Conservation (phyloP, 2,888 invertebrate species). For the Athalia cordata region DNA sequence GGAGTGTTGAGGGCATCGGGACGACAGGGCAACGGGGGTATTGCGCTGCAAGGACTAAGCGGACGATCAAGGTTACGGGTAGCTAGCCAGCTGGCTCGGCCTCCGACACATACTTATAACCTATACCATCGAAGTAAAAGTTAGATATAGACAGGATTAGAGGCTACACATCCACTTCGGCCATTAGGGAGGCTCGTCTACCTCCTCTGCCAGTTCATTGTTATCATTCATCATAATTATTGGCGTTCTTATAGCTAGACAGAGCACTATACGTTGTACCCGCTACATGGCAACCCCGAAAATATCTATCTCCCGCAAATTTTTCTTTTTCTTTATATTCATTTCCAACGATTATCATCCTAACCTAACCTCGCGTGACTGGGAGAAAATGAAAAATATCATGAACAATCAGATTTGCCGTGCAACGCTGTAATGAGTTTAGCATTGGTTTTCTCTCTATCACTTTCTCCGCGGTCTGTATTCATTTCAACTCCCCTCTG, state of each 20-base stretch:
- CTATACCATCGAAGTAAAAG: too few species aligned
- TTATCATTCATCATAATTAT: conserved; percentile 43
- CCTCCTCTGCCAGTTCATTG: conserved; percentile 8
- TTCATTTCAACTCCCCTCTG: neutral
- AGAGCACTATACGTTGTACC: neutral
- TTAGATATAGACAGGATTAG: conserved; percentile 31
- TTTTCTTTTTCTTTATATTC: neutral
- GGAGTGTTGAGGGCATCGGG: neutral
- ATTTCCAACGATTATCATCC: too few species aligned
- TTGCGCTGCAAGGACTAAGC: neutral
- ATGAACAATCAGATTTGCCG: too few species aligned
- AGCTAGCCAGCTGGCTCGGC: too few species aligned
- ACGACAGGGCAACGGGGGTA: too few species aligned
- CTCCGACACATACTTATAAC: too few species aligned
- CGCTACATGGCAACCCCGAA: neutral
- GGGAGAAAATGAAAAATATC: too few species aligned
- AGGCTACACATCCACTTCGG: conserved; percentile 17
- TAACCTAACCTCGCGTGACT: too few species aligned
- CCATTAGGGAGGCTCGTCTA: conserved; percentile 27
- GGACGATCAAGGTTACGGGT: conserved; percentile 6
- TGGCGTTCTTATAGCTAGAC: conserved; percentile 33
- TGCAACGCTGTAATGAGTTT: too few species aligned
- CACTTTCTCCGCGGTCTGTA: neutral
- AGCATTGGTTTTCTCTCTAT: neutral
- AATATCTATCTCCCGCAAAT: neutral